Conservation (phyloP, 2,113 vertebrate genomes). For the Trogon surrucura region DNA sequence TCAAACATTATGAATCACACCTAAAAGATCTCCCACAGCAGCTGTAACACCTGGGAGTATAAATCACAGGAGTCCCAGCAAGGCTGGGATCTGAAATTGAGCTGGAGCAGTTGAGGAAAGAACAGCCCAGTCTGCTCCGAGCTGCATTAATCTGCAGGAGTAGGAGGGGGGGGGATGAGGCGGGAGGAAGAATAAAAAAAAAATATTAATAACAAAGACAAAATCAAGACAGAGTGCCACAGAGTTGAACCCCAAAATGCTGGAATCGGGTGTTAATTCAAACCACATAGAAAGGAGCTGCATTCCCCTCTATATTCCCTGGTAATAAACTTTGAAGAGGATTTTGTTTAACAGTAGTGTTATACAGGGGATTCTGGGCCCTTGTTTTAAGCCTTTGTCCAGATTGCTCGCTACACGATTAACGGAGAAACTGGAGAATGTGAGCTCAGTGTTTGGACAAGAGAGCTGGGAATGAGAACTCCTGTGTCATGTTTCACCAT, state of each 20-base stretch:
- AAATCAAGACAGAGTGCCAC: neutral
- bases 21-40: neutral
- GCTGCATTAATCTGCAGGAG: slow-evolving; percentile 11
- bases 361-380: neutral
- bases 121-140: neutral
- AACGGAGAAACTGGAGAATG: neutral
- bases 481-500: neutral
- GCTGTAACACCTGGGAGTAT: neutral
- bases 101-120: neutral
- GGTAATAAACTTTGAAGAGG: neutral
- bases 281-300: neutral
- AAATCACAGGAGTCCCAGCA: slow-evolving; percentile 31
- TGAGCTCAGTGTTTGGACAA: accelerated
- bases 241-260: neutral
- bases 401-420: neutral
- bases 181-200: neutral
- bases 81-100: slow-evolving; percentile 24
- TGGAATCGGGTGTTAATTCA: neutral
- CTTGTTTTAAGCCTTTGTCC: neutral
- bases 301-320: neutral
- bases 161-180: neutral
- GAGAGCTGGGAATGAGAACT: neutral
- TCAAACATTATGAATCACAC: slow-evolving; percentile 40
- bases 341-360: neutral
- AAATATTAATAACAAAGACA: neutral